Evolutionary conservation across 2,888 invertebrate genomes (phyloP), one percentile per base, ranked within the genome.

Genomic region (Andrena chrysosceles): DNA sequence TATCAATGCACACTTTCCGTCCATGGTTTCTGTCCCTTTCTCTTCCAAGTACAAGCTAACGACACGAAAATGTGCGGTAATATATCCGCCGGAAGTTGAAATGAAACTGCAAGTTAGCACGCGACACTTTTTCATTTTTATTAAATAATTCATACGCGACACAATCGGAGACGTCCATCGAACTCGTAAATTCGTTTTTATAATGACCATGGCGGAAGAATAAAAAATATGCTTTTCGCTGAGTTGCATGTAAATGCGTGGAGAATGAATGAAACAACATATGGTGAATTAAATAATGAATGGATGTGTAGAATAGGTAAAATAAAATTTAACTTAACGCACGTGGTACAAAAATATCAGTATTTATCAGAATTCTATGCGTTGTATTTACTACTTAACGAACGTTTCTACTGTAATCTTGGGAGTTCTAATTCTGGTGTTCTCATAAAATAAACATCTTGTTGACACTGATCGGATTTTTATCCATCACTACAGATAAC

Each of bases 171-270:
- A 63, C 64, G 71, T 68, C 29, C 59, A 78, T 87, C 76, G 69
- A 71, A 76, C 77, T 82, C 85, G 84, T 88, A 83, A 82, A 88
- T 84, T 76, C 68, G 35, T 78, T 73, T 63, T 66, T 62, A 70
- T 66, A 83, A 60, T 77, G 62, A 48, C 52, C 67, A 62, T 68
- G 62, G 76, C 49, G 56, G 29, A 16, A 67, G 20, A 13, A 35
- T 23, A 23, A 48, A 56, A 33, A 35, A 23, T 26, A n/a, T 35
- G 49, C 35, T 48, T 72, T 29, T 1, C 20, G 10, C 54, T 63
- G n/a, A 13, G 56, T 81, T 72, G 54, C 80, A 70, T 75, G 75
- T 49, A 7, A n/a, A 2, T n/a, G 64, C 3, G 5, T 66, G 48
- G 26, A 49, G 20, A 49, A 60, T 10, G 31, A 31, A 71, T 31